Evolutionary conservation across 2,113 vertebrate species (phyloP), one percentile per base, ranked within the genome.

Genomic region (Electrona antarctica): DNA sequence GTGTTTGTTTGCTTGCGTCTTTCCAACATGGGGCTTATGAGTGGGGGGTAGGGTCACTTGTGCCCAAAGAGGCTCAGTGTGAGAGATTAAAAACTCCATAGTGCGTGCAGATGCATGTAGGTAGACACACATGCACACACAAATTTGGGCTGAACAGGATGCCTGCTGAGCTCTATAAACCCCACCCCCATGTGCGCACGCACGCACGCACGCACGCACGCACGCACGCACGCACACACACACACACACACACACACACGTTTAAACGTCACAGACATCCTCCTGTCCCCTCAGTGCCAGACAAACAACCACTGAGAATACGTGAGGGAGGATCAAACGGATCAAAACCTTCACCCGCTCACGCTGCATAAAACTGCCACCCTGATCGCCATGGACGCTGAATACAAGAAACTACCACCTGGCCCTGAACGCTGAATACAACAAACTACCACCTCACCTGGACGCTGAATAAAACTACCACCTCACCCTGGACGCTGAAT

Each of bases 51-150:
- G 86, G 74, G 87, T 78, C 33, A 7, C 69, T 55, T 52, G 29
- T 63, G 49, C 69, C 33, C 86, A 83, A 21, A 91, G 77, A 79
- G 82, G 86, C 84, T 92, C 85, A 90, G 74, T 86, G 87, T 85
- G 81, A 72, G 78, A 82, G 89, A 92, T 92, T 92, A 92, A 73
- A 47, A 50, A 63, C 46, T 54, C n/a, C 69, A 0, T 73, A 51
- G 21, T 21, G 21, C 2, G 21, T 21, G 21, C 33, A 41, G 1
- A 41, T 41, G 33, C 33, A 52, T 11, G 13, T 13, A 52, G 9
- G 13, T 13, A 52, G 9, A 52, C 50, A 76, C 65, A 68, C 67
- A 77, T 9, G 9, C 28, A 71, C 54, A 77, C 63, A 81, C 77
- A 81, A 41, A 84, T 89, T 91, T 79, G 84, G 82, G 71, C 69